Conservation (phyloP, 2,113 vertebrate genomes). For the Apodemus speciosus region DNA sequence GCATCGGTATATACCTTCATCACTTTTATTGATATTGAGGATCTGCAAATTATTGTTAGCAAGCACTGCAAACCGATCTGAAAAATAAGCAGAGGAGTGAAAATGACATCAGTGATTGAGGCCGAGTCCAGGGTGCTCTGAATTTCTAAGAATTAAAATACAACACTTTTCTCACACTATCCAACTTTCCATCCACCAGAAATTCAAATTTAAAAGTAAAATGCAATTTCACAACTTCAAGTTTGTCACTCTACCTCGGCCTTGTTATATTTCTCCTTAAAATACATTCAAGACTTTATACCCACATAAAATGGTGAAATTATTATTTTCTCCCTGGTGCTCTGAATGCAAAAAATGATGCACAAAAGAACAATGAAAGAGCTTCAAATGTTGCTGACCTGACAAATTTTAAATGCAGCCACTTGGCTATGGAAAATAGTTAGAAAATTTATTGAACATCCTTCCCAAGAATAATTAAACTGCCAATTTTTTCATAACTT, state of each 20-base stretch:
- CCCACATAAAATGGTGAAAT: slow-evolving; percentile 39
- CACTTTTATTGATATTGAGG: slow-evolving; percentile 94
- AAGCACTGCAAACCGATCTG: slow-evolving; percentile 93
- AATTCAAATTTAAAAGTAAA: slow-evolving; percentile 80
- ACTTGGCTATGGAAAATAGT: neutral
- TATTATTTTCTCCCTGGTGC: slow-evolving; percentile 53
- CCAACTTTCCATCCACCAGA: slow-evolving; percentile 71
- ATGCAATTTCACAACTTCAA: slow-evolving; percentile 71
- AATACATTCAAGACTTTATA: slow-evolving; percentile 65
- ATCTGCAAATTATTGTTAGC: slow-evolving; percentile 97
- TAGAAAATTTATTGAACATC: slow-evolving; percentile 47
- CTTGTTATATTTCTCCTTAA: slow-evolving; percentile 26
- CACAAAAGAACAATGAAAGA: slow-evolving; percentile 53
- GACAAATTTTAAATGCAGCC: slow-evolving; percentile 47
- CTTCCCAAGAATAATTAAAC: slow-evolving; percentile 60
- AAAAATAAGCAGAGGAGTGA: slow-evolving; percentile 73
- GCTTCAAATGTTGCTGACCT: slow-evolving; percentile 24
- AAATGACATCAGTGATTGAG: slow-evolving; percentile 65
- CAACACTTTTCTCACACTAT: slow-evolving; percentile 43
- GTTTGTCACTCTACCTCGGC: slow-evolving; percentile 28
- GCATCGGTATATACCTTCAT: slow-evolving; percentile 97
- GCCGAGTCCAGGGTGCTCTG: neutral
- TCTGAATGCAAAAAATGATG: slow-evolving; percentile 53
- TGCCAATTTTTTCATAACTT: slow-evolving; percentile 1
- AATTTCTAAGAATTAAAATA: slow-evolving; percentile 66